A percentile compares a stretch with the other conserved stretches of the same genome.
phyloP scores from a whole-genome alignment of 2,113 vertebrate species.

The Platysternon megacephalum region DNA sequence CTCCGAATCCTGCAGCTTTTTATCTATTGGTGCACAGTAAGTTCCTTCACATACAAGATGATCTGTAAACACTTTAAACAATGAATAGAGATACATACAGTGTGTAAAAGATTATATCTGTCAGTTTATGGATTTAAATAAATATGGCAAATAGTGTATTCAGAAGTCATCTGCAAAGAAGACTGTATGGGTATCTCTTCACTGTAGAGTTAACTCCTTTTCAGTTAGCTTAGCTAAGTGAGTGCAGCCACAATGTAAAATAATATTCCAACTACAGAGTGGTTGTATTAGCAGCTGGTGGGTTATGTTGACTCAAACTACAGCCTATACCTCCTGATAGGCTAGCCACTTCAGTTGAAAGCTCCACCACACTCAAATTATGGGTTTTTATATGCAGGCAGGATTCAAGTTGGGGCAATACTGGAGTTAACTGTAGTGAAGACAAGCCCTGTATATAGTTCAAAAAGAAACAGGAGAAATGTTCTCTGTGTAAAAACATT shows the following conservation, averaged over 20 bases:
- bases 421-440: not conserved
- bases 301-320: not conserved
- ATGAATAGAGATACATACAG: not conserved
- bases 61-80: not conserved
- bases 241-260: not conserved
- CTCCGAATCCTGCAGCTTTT: constrained; percentile 98
- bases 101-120: not conserved
- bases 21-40: constrained; percentile 97
- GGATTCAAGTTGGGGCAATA: not conserved
- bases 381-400: not conserved
- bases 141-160: not conserved
- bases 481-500: not conserved
- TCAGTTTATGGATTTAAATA: not conserved
- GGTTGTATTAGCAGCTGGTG: not conserved
- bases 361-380: not conserved
- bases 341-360: not conserved
- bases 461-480: not conserved
- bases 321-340: not conserved
- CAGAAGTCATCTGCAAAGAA: not conserved
- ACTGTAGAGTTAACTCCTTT: not conserved
- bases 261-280: not conserved
- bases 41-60: constrained; percentile 39
- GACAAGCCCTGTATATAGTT: not conserved
- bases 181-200: not conserved
- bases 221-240: not conserved